Conservation (phyloP, 2,888 invertebrate genomes). For the Nymphalis c-album region DNA sequence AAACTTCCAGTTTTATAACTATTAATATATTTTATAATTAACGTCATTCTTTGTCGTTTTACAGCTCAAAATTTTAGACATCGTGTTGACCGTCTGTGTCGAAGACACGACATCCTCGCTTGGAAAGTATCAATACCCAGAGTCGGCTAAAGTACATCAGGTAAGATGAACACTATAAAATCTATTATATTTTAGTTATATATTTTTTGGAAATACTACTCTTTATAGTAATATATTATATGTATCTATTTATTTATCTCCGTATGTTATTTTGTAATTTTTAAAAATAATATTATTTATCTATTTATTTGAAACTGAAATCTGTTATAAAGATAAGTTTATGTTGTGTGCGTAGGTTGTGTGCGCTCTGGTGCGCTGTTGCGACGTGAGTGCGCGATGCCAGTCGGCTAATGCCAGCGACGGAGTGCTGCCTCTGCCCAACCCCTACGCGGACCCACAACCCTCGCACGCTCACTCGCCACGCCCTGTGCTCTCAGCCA, state of each 20-base stretch:
- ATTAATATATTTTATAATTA: not conserved
- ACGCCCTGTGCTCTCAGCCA: conserved; percentile 39
- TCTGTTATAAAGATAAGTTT: too few relatives aligned
- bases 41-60: conserved; percentile 44
- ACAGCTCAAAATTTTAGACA: conserved; percentile 93
- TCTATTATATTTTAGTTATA: too few relatives aligned
- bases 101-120: conserved; percentile 96
- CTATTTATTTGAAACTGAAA: too few relatives aligned
- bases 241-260: too few relatives aligned
- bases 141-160: conserved; percentile 96
- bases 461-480: conserved; percentile 48
- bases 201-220: too few relatives aligned
- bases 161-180: conserved; percentile 57
- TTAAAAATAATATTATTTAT: too few relatives aligned
- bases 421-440: conserved; percentile 83
- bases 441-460: conserved; percentile 87
- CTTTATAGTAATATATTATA: too few relatives aligned
- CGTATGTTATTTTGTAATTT: too few relatives aligned
- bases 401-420: conserved; percentile 78
- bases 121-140: conserved; percentile 97
- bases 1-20: not conserved
- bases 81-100: conserved; percentile 94
- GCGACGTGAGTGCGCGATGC: conserved; percentile 89
- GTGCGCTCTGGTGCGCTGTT: conserved; percentile 93
- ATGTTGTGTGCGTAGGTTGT: conserved; percentile 80